Evolutionary conservation across 2,888 invertebrate species (phyloP), one percentile per base, ranked within the genome.

Genomic region (Limnephilus auricula): DNA sequence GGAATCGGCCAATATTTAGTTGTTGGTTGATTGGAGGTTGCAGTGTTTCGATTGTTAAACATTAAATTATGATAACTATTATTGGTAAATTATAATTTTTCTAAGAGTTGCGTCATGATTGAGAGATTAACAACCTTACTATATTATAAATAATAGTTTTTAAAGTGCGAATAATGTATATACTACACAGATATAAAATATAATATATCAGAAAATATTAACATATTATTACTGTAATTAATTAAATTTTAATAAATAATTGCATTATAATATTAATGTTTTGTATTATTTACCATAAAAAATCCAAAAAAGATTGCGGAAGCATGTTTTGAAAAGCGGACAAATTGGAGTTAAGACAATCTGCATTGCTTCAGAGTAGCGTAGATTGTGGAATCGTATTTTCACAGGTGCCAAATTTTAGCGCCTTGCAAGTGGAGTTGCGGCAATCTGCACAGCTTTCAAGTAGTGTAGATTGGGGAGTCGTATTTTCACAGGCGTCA

Each of bases 141-240:
- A 89, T 89, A 84, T 90, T 88, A 50, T 89, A 79, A 89, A 82
- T 80, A 82, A 91, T 89, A 89, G 84, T 91, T 91, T 65, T 89
- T 88, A 88, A 79, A 91, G 89, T 89, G 91, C 91, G 91, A 91
- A 89, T 87, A 87, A 89, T 90, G 90, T 92, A 90, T 90, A 92
- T 92, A 90, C 79, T 90, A 91, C 89, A 92, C 85, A 91, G 50
- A 91, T 82, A 91, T 90, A 79, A 90, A 89, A 92, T 89, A 92
- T 92, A 92, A 92, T 92, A 92, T 92, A 92, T 92, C 92, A 89
- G 90, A 91, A 92, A 92, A 91, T 92, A 92, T 92, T 92, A 92
- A 92, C 92, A 92, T 89, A 92, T 91, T 92, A 92, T 91, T 92
- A 92, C 79, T 92, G 92, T 92, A 92, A 92, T 92, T 92, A 92